phyloP scores from a whole-genome alignment of 1,140 invertebrate genomes.

The Drosophila oshimai region DNA sequence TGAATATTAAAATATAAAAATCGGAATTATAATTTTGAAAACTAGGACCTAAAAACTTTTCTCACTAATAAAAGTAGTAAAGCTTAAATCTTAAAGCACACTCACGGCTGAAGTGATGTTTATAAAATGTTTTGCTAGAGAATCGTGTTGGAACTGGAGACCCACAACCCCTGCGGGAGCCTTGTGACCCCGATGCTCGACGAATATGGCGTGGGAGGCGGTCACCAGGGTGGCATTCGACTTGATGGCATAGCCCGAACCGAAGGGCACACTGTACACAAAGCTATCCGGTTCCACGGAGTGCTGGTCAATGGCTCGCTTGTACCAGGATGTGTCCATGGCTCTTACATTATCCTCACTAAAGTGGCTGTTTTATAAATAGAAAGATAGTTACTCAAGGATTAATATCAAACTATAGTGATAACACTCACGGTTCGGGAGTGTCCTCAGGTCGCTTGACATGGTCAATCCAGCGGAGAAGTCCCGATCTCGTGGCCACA shows the following conservation, averaged over 20 bases:
- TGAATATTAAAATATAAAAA: no score
- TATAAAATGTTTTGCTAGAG: conserved; percentile 90
- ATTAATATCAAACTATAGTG: not conserved
- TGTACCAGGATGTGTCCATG: conserved; percentile 96
- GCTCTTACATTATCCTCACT: conserved; percentile 91
- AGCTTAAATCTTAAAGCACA: not conserved
- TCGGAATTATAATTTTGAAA: no score
- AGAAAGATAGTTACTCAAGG: not conserved
- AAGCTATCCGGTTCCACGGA: conserved; percentile 93
- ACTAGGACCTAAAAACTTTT: no score
- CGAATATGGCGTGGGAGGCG: conserved; percentile 94
- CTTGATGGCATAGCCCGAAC: conserved; percentile 87
- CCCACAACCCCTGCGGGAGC: conserved; percentile 96
- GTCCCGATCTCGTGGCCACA: conserved; percentile 94
- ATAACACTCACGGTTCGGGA: conserved; percentile 86
- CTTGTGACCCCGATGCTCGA: conserved; percentile 91
- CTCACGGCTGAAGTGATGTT: conserved; percentile 93
- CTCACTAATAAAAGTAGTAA: no score
- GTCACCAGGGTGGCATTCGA: conserved; percentile 88
- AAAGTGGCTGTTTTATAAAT: conserved; percentile 87
- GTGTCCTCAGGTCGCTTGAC: conserved; percentile 83
- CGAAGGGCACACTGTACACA: conserved; percentile 95
- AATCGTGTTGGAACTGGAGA: conserved; percentile 91
- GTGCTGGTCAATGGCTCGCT: conserved; percentile 95
- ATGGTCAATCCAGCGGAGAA: conserved; percentile 93